Base-by-base conservation (phyloP, 2,888 invertebrate genomes). In the Erannis defoliaria region DNA sequence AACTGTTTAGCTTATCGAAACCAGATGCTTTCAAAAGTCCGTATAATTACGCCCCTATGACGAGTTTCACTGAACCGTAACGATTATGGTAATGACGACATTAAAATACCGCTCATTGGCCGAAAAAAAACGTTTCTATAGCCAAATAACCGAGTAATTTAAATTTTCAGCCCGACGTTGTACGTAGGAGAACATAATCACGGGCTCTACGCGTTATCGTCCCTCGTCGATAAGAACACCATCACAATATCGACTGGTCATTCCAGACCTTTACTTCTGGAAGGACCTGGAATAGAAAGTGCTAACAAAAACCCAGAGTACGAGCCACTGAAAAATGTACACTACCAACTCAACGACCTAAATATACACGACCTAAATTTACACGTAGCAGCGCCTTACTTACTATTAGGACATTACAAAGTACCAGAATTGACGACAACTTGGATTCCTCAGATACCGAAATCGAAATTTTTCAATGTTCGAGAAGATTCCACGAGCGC, bases 191-290 rank as follows among this genome's bases (percentile, higher is more conserved):
- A 99, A 81, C 94, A 94, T 49, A 93, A 94, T 64, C 95, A 96
- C 76, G 99, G 99, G 0, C 90, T 98, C 0, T 99, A 99, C 88
- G 99, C 99, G 0, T 87, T 99, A 54, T 97, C 98, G 0, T 97
- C 98, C 0, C 90, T 98, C 21, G 98, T 98, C 0, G 99, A 99
- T 90, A 97, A 98, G 76, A 96, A 96, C 70, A 96, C 97, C 2
- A 96, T 97, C 10, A 96, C 97, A 6, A 97, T 98, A 84, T 94
- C 95, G 0, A 94, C 96, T 4, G 95, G 95, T 2, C 96, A 95
- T 75, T 94, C 95, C 38, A 94, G 93, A 12, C 95, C 96, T 0
- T 92, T 97, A 58, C 89, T 97, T 10, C 84, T 97, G 0, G 97
- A 96, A 78, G 97, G 97, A 0, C 97, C 97, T 0, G 71, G 79